Percentiles rank a stretch among this genome's conserved stretches.
These are phyloP conservation scores for Nemoura dubitans DNA, from an alignment of 2,888 invertebrate genomes.

Conservation along the genomic window DNA sequence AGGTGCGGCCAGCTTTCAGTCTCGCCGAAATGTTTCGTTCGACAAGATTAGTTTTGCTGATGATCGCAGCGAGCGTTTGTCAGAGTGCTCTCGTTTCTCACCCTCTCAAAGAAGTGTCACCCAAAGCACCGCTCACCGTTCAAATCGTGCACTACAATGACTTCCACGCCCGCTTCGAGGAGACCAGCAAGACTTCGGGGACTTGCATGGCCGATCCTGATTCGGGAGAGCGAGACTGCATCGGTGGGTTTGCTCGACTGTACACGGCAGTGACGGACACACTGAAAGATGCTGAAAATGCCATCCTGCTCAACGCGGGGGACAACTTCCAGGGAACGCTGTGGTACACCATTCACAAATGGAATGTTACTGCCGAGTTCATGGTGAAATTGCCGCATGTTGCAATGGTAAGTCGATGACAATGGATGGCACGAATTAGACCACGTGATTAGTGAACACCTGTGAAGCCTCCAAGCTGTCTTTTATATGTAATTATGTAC, in stretches of 20 bases:
- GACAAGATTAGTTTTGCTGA: neutral
- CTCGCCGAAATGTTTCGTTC: neutral
- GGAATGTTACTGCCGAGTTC: constrained; percentile 75
- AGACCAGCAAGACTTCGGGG: constrained; percentile 39
- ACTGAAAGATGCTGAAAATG: constrained; percentile 56
- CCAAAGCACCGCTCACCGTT: constrained; percentile 50
- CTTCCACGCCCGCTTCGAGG: constrained; percentile 59
- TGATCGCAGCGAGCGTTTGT: neutral
- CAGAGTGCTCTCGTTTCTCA: neutral
- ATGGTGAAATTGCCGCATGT: constrained; percentile 80
- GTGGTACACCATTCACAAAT: constrained; percentile 75
- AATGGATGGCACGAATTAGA: constrained; percentile 24
- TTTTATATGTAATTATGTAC: no score
- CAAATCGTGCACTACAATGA: constrained; percentile 61
- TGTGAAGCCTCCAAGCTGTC: neutral
- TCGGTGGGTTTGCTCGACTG: constrained; percentile 51
- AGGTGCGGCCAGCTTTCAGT: neutral
- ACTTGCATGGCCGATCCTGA: constrained; percentile 41
- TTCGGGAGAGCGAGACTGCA: constrained; percentile 39
- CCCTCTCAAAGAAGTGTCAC: neutral
- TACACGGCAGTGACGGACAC: constrained; percentile 42
- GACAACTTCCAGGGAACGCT: constrained; percentile 87
- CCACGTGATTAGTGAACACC: neutral
- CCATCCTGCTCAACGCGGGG: constrained; percentile 81
- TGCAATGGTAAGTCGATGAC: constrained; percentile 70